Percentiles rank a stretch among this genome's conserved stretches.
These are phyloP conservation scores for Carcinoscorpius rotundicauda DNA, from an alignment of 1,140 invertebrate species.

Conservation along the genomic window DNA sequence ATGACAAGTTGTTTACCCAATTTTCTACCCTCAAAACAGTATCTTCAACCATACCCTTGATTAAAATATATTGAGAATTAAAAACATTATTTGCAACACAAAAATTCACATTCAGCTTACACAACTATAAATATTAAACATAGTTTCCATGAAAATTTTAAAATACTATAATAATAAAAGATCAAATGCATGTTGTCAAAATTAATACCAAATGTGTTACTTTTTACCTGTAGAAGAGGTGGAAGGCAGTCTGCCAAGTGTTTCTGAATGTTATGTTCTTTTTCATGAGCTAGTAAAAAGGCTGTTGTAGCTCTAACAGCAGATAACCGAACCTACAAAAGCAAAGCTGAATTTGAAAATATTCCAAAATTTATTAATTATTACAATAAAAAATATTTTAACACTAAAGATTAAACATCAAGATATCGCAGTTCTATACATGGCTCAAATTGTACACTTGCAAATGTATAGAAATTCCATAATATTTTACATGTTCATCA, in stretches of 20 bases:
- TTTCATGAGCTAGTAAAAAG: conserved; percentile 83
- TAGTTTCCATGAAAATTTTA: too few relatives aligned
- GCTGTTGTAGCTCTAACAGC: conserved; percentile 50
- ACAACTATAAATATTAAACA: too few relatives aligned
- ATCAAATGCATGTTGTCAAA: not conserved
- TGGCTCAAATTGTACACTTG: too few relatives aligned
- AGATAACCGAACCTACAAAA: conserved; percentile 32
- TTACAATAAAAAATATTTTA: conserved; percentile 21
- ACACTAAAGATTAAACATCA: not conserved
- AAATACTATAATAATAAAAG: too few relatives aligned
- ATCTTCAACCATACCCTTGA: too few relatives aligned
- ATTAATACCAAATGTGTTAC: not conserved
- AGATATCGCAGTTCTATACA: not conserved
- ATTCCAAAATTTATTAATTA: conserved; percentile 22
- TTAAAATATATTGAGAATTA: too few relatives aligned
- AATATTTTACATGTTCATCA: too few relatives aligned
- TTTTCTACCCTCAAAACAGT: too few relatives aligned
- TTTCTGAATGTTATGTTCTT: conserved; percentile 72
- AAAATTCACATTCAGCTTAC: too few relatives aligned
- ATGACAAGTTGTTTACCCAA: too few relatives aligned
- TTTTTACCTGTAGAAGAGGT: conserved; percentile 50
- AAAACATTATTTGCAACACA: too few relatives aligned
- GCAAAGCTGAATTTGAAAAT: conserved; percentile 11
- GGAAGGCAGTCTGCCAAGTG: conserved; percentile 75
- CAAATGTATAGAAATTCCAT: too few relatives aligned